phyloP scores from a whole-genome alignment of 2,888 invertebrate species.

The Drosophila acutilabella region DNA sequence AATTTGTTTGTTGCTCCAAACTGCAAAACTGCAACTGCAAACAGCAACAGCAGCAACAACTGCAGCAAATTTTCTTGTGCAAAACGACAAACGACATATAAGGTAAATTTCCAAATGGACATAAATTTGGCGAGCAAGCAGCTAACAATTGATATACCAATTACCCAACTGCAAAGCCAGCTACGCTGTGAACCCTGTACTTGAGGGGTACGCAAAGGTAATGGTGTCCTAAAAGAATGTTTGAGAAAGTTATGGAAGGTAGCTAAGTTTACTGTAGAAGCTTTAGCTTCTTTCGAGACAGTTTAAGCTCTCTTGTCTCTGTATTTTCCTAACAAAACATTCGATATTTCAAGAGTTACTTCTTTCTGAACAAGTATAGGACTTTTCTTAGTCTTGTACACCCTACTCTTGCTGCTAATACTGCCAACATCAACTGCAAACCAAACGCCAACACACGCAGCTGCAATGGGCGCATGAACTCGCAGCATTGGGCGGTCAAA shows the following conservation, averaged over 20 bases:
- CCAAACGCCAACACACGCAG: slow-evolving; percentile 39
- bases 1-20: slow-evolving; percentile 45
- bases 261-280: too few relatives aligned
- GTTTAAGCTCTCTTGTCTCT: too few relatives aligned
- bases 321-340: too few relatives aligned
- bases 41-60: neutral
- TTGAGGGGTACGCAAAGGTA: neutral
- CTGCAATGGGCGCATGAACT: slow-evolving; percentile 10
- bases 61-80: slow-evolving; percentile 22
- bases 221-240: too few relatives aligned
- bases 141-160: slow-evolving; percentile 77
- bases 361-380: neutral
- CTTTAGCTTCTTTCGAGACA: too few relatives aligned
- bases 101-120: slow-evolving; percentile 70
- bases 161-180: slow-evolving; percentile 62
- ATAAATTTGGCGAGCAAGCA: slow-evolving; percentile 57
- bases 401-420: neutral
- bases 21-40: slow-evolving; percentile 10
- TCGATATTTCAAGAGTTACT: too few relatives aligned
- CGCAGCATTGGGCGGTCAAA: neutral
- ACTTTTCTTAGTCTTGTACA: neutral
- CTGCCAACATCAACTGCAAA: slow-evolving; percentile 16
- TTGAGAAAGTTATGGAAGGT: too few relatives aligned
- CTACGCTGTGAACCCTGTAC: neutral
- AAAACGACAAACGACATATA: slow-evolving; percentile 43